A percentile compares a stretch with the other conserved stretches of the same genome.
Conservation (phyloP, 2,888 invertebrate genomes). For the Synergus japonicus region DNA sequence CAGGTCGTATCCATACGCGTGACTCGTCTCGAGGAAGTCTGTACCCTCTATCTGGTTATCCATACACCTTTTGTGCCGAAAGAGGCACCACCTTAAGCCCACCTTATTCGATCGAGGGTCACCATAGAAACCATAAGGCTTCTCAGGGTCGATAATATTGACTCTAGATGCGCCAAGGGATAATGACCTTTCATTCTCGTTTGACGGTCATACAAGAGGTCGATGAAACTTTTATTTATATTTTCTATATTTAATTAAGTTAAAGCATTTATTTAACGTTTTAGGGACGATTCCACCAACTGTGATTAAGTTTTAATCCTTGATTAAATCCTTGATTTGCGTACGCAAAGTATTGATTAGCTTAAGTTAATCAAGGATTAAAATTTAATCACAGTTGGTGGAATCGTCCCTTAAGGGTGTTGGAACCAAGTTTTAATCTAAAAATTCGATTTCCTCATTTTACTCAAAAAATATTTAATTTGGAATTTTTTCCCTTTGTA, state of each 20-base stretch:
- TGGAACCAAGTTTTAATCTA: too few relatives aligned
- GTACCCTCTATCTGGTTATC: not conserved
- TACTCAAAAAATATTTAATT: too few relatives aligned
- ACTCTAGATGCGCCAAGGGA: slow-evolving; percentile 64
- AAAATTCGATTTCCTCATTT: too few relatives aligned
- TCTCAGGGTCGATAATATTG: slow-evolving; percentile 71
- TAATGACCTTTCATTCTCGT: slow-evolving; percentile 69
- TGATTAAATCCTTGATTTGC: too few relatives aligned
- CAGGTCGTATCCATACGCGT: slow-evolving; percentile 44
- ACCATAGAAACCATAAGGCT: slow-evolving; percentile 71
- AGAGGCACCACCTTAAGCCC: slow-evolving; percentile 43
- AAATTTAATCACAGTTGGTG: too few relatives aligned
- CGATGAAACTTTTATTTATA: slow-evolving; percentile 6
- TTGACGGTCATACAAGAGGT: slow-evolving; percentile 60
- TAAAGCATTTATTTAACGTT: too few relatives aligned
- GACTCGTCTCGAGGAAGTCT: slow-evolving; percentile 40
- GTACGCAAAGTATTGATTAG: too few relatives aligned
- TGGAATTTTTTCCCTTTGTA: too few relatives aligned
- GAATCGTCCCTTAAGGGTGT: too few relatives aligned
- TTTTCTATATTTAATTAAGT: not conserved
- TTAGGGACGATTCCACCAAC: too few relatives aligned
- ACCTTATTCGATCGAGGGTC: slow-evolving; percentile 65
- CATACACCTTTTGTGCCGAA: slow-evolving; percentile 37
- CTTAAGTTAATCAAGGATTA: too few relatives aligned
- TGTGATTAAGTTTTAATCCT: too few relatives aligned